Base-by-base conservation (phyloP, 1,140 invertebrate species). In the Bombus sylvicola region DNA sequence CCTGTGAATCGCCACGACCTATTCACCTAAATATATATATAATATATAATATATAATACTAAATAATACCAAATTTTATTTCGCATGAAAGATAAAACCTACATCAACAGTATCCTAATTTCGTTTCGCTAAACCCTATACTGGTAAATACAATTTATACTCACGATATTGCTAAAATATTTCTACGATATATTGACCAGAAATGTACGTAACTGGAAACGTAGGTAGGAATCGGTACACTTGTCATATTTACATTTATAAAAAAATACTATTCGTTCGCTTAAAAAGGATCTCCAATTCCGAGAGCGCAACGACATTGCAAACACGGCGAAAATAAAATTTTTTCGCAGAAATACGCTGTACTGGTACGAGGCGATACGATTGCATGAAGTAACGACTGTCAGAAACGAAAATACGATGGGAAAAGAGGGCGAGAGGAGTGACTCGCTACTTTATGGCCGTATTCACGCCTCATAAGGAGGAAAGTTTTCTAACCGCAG, bases 391-490 rank as follows among this genome's bases (percentile, higher is more conserved):
- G 6, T 53, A 22, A 13, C 37, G 47, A 69, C 37, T 59, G 82
- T 31, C 37, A 34, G 47, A 22, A 57, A 83, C 53, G 62, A 76
- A 57, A 78, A 69, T 78, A 69, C n/a, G 74, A 76, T n/a, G 73
- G 18, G 64, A 57, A 57, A 37, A 57, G 62, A 10, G 25, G 37
- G 9, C 10, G 59, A 18, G 53, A 9, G 22, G 10, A 39, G 28
- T 34, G 62, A 66, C 43, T 83, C 62, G 62, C n/a, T 69, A 41
- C n/a, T 77, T 83, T 78, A 78, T 69, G 12, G 25, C 22, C 37
- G n/a, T 3, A 71, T 71, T 83, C 75, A 43, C 82, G 64, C 47
- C 34, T 83, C 64, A 28, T 43, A 78, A 78, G 82, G 47, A 78
- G 82, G 15, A 59, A 71, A 69, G 18, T 62, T 74, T 77, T 34